Base-by-base conservation (phyloP, 2,888 invertebrate genomes). In the Yponomeuta sedellus region DNA sequence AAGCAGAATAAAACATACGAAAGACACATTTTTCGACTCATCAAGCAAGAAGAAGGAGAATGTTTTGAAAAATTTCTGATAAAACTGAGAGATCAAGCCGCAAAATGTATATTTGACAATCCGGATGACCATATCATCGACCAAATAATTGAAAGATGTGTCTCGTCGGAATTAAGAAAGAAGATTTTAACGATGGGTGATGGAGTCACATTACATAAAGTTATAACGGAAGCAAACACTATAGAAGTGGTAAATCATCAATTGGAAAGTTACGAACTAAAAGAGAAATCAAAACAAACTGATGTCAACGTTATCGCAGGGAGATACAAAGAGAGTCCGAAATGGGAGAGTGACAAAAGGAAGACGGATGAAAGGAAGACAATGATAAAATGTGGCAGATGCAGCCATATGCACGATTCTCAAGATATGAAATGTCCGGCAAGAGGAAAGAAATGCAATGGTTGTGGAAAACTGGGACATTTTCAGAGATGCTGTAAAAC, bases 51-150 rank as follows among this genome's bases (percentile, higher is more conserved):
- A 62, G 69, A 70, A 20, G 73, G 68, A 19, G 77, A 78, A 68
- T 72, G 66, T 20, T 74, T 81, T 44, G 71, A 72, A 25, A 74
- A 75, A 63, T 78, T 74, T 68, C 20, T 79, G 3, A 59, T 77
- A 28, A 71, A 72, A 63, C 61, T 74, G 20, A 68, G 78, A 44
- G 69, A 75, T 57, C 79, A 80, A 69, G 75, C 76, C 10, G 67
- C 67, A 19, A 74, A 74, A 64, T 77, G 76, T 69, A 67, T 69
- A 64, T 79, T 77, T 72, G 74, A 71, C 11, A 72, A 73, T 28
- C 71, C 64, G 10, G 73, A 74, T 10, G 72, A 73, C 34, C 66
- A 73, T 62, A 58, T 74, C 20, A 73, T 76, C 62, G 73, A 76
- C 44, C 75, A 74, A 68, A 75, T 74, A 40, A 66, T 67, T 44